These are phyloP conservation scores for Barypeithes pellucidus DNA, from an alignment of 2,888 invertebrate species.

Conservation along the genomic window DNA sequence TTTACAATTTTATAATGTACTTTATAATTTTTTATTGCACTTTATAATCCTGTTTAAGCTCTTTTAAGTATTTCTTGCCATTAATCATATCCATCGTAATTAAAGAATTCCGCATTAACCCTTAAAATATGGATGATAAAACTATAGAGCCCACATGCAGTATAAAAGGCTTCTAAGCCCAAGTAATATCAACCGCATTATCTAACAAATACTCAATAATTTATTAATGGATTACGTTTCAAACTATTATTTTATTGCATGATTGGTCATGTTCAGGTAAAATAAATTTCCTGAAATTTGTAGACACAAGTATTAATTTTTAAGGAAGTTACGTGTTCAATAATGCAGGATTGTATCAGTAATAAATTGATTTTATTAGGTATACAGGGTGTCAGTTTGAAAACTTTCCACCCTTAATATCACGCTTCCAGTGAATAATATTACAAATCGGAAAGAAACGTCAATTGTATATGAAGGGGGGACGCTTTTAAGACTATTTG, in stretches of 20 bases:
- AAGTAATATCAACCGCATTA: conserved; percentile 10
- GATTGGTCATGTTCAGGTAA: conserved; percentile 59
- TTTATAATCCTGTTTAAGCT: neutral
- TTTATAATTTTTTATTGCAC: neutral
- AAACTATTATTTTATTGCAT: conserved; percentile 58
- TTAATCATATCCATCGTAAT: neutral
- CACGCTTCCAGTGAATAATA: too few relatives aligned
- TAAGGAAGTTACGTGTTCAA: neutral
- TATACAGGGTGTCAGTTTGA: too few relatives aligned
- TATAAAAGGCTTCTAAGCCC: neutral
- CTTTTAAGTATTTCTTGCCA: neutral
- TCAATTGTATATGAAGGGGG: too few relatives aligned
- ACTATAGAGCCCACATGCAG: conserved; percentile 8
- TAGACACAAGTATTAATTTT: conserved; percentile 14
- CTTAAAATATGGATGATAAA: neutral
- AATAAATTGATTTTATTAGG: neutral
- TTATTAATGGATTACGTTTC: conserved; percentile 57
- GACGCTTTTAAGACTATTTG: too few relatives aligned
- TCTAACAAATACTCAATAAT: conserved; percentile 52
- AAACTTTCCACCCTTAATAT: too few relatives aligned
- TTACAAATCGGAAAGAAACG: too few relatives aligned
- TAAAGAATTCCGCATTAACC: conserved; percentile 9
- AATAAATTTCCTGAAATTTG: conserved; percentile 55
- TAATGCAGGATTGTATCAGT: neutral
- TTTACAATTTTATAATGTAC: neutral